phyloP scores from a whole-genome alignment of 2,113 vertebrate species.

The Hippoglossus stenolepis region DNA sequence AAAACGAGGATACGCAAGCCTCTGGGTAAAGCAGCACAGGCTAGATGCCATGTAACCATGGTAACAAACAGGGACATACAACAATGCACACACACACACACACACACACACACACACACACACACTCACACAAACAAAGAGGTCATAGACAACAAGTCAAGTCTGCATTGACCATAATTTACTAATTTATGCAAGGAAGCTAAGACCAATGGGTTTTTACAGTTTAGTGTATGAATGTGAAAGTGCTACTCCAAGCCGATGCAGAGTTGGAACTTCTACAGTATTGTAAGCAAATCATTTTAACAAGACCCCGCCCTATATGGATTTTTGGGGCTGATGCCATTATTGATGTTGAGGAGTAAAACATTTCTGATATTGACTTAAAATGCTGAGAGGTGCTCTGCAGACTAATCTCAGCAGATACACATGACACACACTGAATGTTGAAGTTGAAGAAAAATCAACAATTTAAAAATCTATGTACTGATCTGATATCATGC shows the following conservation, averaged over 20 bases:
- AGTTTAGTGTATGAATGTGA: neutral
- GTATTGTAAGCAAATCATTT: too few relatives aligned
- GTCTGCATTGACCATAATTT: constrained; percentile 16
- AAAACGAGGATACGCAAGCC: constrained; percentile 30
- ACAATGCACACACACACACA: neutral
- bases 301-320: too few relatives aligned
- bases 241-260: neutral
- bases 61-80: constrained; percentile 43
- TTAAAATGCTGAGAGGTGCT: too few relatives aligned
- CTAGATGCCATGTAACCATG: constrained; percentile 47
- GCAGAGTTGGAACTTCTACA: too few relatives aligned
- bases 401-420: too few relatives aligned
- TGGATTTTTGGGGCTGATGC: too few relatives aligned
- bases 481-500: too few relatives aligned
- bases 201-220: neutral
- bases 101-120: neutral
- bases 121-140: neutral
- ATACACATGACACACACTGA: too few relatives aligned
- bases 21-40: neutral
- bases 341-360: too few relatives aligned
- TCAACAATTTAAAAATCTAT: too few relatives aligned
- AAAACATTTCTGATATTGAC: too few relatives aligned
- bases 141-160: constrained; percentile 22
- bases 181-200: constrained; percentile 25
- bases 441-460: too few relatives aligned